These are phyloP conservation scores for Thelaira solivaga DNA, from an alignment of 2,888 invertebrate genomes.

Conservation along the genomic window DNA sequence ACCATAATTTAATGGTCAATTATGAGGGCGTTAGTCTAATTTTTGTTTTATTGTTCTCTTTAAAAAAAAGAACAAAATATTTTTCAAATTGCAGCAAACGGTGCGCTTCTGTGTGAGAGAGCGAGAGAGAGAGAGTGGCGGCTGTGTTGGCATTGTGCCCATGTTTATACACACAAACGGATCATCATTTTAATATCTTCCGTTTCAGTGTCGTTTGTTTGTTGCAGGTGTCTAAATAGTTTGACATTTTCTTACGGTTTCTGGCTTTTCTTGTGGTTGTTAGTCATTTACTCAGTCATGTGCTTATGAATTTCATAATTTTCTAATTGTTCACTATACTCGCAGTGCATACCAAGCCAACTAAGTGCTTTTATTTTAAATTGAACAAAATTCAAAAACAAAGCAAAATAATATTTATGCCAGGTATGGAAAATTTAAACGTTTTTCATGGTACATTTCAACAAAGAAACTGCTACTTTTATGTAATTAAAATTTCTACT, in stretches of 20 bases:
- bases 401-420: too few relatives aligned
- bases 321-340: not conserved
- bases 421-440: too few relatives aligned
- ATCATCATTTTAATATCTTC: not conserved
- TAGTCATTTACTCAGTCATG: not conserved
- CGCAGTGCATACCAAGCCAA: too few relatives aligned
- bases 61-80: not conserved
- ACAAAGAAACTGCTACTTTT: too few relatives aligned
- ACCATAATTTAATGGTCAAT: constrained; percentile 60
- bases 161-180: not conserved
- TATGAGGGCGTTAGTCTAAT: constrained; percentile 56
- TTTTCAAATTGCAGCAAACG: not conserved
- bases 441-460: too few relatives aligned
- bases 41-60: not conserved
- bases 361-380: too few relatives aligned
- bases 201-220: not conserved
- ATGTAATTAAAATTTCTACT: too few relatives aligned
- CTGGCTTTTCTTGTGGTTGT: not conserved
- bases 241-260: constrained; percentile 37
- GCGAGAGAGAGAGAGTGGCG: too few relatives aligned
- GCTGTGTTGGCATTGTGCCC: constrained; percentile 11
- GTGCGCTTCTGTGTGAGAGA: not conserved
- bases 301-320: not conserved
- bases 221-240: constrained; percentile 54
- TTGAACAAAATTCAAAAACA: too few relatives aligned